Base-by-base conservation (phyloP, 2,888 invertebrate genomes). In the Melitaea athalia region DNA sequence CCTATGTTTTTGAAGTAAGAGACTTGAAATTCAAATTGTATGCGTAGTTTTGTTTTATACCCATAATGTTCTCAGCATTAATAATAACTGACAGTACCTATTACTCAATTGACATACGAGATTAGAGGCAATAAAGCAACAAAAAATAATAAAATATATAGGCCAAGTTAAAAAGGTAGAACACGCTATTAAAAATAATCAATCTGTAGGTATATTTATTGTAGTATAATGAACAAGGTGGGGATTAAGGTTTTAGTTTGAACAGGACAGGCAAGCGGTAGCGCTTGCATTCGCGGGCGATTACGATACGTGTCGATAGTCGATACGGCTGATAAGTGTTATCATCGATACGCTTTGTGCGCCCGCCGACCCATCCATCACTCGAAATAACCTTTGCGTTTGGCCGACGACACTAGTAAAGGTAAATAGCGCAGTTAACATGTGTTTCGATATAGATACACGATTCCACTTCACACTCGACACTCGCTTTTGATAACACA, bases 301-400 rank as follows among this genome's bases (percentile, higher is more conserved):
- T 75, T 74, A 76, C 73, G 72, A 78, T 78, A 75, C 38, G 38
- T 42, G 14, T 68, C 80, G 85, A 84, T 86, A 85, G 79, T 76
- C 84, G 87, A 87, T 88, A 86, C 76, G 76, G 73, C 67, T 77
- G 88, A 86, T 89, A 89, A 76, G 78, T 72, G 82, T 82, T 90
- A 90, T 90, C 91, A 79, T 68, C 81, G 84, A 84, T 84, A 86
- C 83, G 89, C 92, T 92, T 92, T 92, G 92, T 88, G 85, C 79
- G 81, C 79, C 79, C 85, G 89, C 91, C 92, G 91, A 84, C 88
- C 84, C 87, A 92, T 92, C 92, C 87, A 92, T 92, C 92, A 92
- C 83, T 79, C 76, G 69, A 71, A 71, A 72, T 79, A 80, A 82
- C 88, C 92, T 91, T 92, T 92, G 82, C 87, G 82, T 82, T 85